Base-by-base conservation (phyloP, 1,140 invertebrate genomes). In the Battus philenor region DNA sequence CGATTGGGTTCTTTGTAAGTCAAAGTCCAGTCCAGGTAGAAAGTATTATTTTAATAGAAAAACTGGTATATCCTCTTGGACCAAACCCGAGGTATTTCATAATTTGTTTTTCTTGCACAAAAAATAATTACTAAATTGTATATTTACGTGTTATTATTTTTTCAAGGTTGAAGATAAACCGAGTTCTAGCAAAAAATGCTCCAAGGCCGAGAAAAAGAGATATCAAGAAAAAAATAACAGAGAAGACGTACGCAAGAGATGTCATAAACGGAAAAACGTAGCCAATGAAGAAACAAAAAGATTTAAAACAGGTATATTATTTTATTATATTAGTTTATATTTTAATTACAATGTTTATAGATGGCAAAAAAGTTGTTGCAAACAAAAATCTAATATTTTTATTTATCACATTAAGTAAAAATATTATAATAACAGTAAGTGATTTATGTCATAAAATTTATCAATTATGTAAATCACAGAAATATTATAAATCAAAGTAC, bases 31-130 rank as follows among this genome's bases (percentile, higher is more conserved):
- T 56, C 80, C 74, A 9, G 77, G 77, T 3, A 76, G 72, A 54
- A 73, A 72, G 46, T 84, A 81, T 61, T 84, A 73, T 68, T 84
- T 81, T 44, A 79, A 84, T 36, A 78, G 57, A 52, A 81, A 67
- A 66, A 81, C 75, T 20, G 77, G 80, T 30, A 80, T 78, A 58
- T 84, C 80, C 47, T 76, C 74, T 41, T 84, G 80, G 80, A 68
- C 67, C 9, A 50, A 71, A 62, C 80, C 79, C 44, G 59, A 76
- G 68, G 80, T 81, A 57, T 76, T 67, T 65, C 59, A 36, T 59
- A 70, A 61, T 59, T 58, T 50, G 56, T 45, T 41, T 41, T 27
- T n/a, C n/a, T 12, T 38, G 11, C 6, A 12, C 12, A 6, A 26
- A 7, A 27, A 20, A 7, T 22, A 30, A 12, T 12, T 9, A 45